Evolutionary conservation across 2,888 invertebrate species (phyloP).

Genomic region (Drosophila peninsularis): DNA sequence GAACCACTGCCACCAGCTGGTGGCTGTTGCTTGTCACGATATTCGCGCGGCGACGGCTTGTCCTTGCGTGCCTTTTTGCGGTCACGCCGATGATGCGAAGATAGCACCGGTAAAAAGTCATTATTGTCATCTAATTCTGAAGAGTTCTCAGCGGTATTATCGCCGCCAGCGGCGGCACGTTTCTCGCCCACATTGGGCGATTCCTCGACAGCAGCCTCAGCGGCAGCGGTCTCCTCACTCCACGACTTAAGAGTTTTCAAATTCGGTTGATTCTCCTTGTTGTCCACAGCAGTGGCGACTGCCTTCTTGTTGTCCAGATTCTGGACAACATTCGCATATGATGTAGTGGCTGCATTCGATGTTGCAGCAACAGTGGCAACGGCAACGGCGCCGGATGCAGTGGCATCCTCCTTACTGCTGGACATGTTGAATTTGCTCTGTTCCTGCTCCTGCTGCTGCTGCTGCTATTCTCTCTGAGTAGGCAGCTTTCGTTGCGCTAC

Average conservation of each 20-base stretch:
- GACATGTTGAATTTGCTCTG: slow-evolving; percentile 73
- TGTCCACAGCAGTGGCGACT: slow-evolving; percentile 47
- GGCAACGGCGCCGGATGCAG: slow-evolving; percentile 62
- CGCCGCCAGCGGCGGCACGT: slow-evolving; percentile 80
- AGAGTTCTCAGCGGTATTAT: slow-evolving; percentile 83
- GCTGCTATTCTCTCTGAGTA: slow-evolving; percentile 57
- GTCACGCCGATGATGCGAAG: slow-evolving; percentile 84
- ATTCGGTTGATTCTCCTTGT: slow-evolving; percentile 82
- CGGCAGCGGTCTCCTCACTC: slow-evolving; percentile 82
- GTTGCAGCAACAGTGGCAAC: slow-evolving; percentile 84
- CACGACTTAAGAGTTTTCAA: slow-evolving; percentile 82
- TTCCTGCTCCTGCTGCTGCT: slow-evolving; percentile 15
- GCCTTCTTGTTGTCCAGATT: slow-evolving; percentile 76
- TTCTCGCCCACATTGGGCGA: slow-evolving; percentile 83
- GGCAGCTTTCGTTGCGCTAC: slow-evolving; percentile 59
- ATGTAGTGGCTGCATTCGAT: slow-evolving; percentile 83
- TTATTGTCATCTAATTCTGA: slow-evolving; percentile 84
- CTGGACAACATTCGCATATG: slow-evolving; percentile 90
- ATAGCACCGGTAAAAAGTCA: slow-evolving; percentile 84
- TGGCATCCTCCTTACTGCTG: slow-evolving; percentile 82
- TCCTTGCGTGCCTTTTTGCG: slow-evolving; percentile 84
- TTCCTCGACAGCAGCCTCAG: slow-evolving; percentile 67
- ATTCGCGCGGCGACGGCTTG: slow-evolving; percentile 74
- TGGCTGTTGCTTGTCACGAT: slow-evolving; percentile 48
- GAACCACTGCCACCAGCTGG: slow-evolving; percentile 56